phyloP scores from a whole-genome alignment of 2,797 vertebrate genomes.

The Staurois parvus region DNA sequence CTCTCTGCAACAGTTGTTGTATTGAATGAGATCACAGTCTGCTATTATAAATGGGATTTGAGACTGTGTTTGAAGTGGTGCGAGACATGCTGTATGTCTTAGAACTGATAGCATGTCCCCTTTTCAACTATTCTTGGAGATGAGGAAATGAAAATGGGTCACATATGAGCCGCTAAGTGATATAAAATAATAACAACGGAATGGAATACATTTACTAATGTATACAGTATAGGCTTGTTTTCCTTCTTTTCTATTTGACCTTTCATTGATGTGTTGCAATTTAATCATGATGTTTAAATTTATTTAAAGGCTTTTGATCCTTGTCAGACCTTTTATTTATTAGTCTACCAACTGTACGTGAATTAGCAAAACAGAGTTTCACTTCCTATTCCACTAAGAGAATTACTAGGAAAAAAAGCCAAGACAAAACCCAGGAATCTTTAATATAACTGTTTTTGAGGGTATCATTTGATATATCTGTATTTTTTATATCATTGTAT shows the following conservation, averaged over 20 bases:
- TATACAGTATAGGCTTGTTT: constrained; percentile 53
- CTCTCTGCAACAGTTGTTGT: constrained; percentile 59
- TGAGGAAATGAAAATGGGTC: constrained; percentile 66
- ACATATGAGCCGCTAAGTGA: constrained; percentile 64
- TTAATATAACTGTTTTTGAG: too few species aligned
- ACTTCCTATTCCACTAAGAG: not conserved
- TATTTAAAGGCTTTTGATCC: constrained; percentile 19
- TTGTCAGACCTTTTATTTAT: constrained; percentile 1
- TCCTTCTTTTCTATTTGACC: constrained; percentile 62
- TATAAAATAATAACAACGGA: constrained; percentile 65
- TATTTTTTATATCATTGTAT: too few species aligned
- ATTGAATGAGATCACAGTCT: constrained; percentile 64
- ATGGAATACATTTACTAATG: constrained; percentile 40
- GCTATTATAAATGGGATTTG: constrained; percentile 65
- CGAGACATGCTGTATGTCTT: constrained; percentile 49
- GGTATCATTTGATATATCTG: too few species aligned
- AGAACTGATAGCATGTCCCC: constrained; percentile 59
- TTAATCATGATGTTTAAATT: constrained; percentile 13
- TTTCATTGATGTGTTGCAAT: constrained; percentile 33
- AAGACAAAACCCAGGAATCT: too few species aligned
- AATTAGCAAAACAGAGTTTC: constrained; percentile 22
- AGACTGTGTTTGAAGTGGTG: constrained; percentile 68
- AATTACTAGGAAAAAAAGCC: not conserved
- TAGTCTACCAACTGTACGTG: not conserved
- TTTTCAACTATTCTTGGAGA: constrained; percentile 60